These are phyloP conservation scores for Athalia cordata DNA, from an alignment of 2,888 invertebrate species.

Conservation along the genomic window DNA sequence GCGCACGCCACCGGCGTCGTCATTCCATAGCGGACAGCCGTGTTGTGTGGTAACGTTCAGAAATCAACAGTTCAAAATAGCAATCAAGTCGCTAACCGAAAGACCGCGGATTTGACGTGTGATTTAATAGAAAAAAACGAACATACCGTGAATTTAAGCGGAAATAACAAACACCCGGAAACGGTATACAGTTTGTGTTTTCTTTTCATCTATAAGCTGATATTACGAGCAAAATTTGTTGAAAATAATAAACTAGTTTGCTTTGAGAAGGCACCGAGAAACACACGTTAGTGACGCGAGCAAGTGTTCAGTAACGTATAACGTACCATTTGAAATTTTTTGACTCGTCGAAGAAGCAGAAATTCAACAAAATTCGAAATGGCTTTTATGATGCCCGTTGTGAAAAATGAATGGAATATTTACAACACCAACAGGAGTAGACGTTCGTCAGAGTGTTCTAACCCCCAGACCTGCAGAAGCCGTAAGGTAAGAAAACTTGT, in stretches of 20 bases:
- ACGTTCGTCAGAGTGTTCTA: slow-evolving; percentile 85
- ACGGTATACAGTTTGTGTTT: slow-evolving; percentile 15
- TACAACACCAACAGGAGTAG: slow-evolving; percentile 89
- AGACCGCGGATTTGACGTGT: slow-evolving; percentile 55
- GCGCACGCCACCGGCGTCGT: slow-evolving; percentile 65
- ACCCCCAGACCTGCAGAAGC: slow-evolving; percentile 78
- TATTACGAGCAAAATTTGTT: slow-evolving; percentile 28
- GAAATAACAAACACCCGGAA: not conserved
- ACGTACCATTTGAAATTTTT: slow-evolving; percentile 8
- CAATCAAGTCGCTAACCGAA: slow-evolving; percentile 29
- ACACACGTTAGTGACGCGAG: slow-evolving; percentile 20
- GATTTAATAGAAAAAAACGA: not conserved
- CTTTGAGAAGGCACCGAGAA: not conserved
- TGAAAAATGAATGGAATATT: slow-evolving; percentile 95
- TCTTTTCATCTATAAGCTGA: not conserved
- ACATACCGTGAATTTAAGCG: not conserved
- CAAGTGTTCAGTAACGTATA: slow-evolving; percentile 3
- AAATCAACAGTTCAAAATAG: slow-evolving; percentile 55
- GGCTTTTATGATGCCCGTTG: slow-evolving; percentile 97
- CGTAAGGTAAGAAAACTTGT: slow-evolving; percentile 75
- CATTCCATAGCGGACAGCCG: slow-evolving; percentile 68
- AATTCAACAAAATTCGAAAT: slow-evolving; percentile 73
- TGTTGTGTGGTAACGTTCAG: slow-evolving; percentile 60
- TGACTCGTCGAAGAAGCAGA: not conserved
- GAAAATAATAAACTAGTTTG: slow-evolving; percentile 10